phyloP scores from a whole-genome alignment of 2,888 invertebrate species.

The Metalampra italica region DNA sequence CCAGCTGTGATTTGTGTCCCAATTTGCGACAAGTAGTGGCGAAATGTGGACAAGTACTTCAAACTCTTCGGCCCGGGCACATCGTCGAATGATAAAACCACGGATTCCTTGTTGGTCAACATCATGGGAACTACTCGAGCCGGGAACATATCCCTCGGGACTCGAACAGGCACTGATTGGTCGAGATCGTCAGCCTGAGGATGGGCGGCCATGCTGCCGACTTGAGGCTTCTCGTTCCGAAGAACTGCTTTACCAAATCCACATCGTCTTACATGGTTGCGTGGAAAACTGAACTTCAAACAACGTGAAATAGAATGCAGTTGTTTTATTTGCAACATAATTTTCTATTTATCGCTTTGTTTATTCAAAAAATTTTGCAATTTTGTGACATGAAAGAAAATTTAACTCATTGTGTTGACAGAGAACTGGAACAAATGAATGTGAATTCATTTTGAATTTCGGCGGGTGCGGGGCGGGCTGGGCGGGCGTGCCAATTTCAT shows the following conservation, averaged over 20 bases:
- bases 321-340: conserved; percentile 42
- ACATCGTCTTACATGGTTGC: conserved; percentile 27
- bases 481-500: conserved; percentile 22
- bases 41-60: conserved; percentile 76
- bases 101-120: conserved; percentile 45
- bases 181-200: conserved; percentile 12
- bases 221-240: conserved; percentile 33
- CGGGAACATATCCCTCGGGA: conserved; percentile 39
- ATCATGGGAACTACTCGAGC: conserved; percentile 50
- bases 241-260: conserved; percentile 20
- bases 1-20: conserved; percentile 80
- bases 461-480: too few relatives aligned
- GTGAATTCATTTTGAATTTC: conserved; percentile 33
- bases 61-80: conserved; percentile 81
- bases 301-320: conserved; percentile 24
- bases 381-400: conserved; percentile 1
- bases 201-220: conserved; percentile 11
- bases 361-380: conserved; percentile 16
- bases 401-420: conserved; percentile 8
- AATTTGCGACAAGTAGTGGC: conserved; percentile 79
- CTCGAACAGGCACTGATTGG: conserved; percentile 6
- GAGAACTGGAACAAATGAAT: conserved; percentile 30
- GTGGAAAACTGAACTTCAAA: conserved; percentile 22
- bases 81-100: conserved; percentile 77
- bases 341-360: conserved; percentile 12